Base-by-base conservation (phyloP, 2,888 invertebrate species). In the Clitarchus hookeri region DNA sequence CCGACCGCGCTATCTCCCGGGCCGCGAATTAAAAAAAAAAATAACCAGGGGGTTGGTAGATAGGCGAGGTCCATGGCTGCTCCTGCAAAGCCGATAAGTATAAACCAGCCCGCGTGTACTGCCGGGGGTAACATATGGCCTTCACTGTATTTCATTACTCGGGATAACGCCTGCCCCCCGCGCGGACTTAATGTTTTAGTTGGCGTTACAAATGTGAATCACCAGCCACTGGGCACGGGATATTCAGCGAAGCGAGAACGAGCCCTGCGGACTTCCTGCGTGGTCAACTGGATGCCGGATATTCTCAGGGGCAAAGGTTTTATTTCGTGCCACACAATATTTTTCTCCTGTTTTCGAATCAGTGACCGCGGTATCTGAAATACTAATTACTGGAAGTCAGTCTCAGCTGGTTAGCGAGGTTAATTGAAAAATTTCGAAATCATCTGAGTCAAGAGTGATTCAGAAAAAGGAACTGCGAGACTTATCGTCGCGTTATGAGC, bases 81-180 rank as follows among this genome's bases (percentile, higher is more conserved):
- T 65, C n/a, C 65, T 65, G 65, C 8, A n/a, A 65, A n/a, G 65
- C 65, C 65, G 65, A 65, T 65, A 65, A 65, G 65, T 65, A n/a
- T n/a, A 65, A n/a, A 65, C 65, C 65, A 65, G 6, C 65, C 19
- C 65, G 65, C 23, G 23, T 8, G 8, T 19, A n/a, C 65, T n/a
- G 65, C 19, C 65, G 65, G 65, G 65, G 65, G 65, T 65, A 65
- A 65, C 65, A 65, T 65, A 65, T n/a, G 65, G 65, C 65, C 65
- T n/a, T 65, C 65, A n/a, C 65, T 65, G 65, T 65, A 65, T 65
- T 65, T 65, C 65, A 65, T 65, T 65, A 65, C 65, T n/a, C 19
- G 65, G 65, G 65, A 65, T 65, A 65, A 65, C 65, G 65, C n/a
- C 48, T 48, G 19, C 23, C n/a, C n/a, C 19, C 65, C 65, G 65